Conservation (phyloP, 92 coral and sea anemone species). For the Porites lobata region DNA sequence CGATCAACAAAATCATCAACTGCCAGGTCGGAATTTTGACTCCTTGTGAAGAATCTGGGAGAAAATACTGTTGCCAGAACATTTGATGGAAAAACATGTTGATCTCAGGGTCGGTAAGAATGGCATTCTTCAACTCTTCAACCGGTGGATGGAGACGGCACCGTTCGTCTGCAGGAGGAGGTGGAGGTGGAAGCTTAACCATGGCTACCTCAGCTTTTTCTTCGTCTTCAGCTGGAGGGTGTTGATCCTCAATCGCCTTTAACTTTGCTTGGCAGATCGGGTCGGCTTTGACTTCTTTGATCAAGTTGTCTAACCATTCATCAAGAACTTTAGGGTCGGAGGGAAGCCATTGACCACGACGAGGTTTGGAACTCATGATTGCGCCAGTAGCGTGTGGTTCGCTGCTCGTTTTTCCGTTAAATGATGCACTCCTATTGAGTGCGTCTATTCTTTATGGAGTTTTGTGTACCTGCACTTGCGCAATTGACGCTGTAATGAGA, state of each 20-base stretch:
- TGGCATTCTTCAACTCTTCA: conserved; percentile 51
- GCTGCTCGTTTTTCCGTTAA: conserved; percentile 42
- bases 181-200: conserved; percentile 28
- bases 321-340: conserved; percentile 65
- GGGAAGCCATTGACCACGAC: conserved; percentile 73
- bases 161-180: conserved; percentile 14
- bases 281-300: conserved; percentile 48
- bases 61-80: conserved; percentile 73
- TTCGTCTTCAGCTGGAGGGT: conserved; percentile 60
- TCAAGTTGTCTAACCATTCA: conserved; percentile 71
- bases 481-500: conserved; percentile 29
- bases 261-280: conserved; percentile 43
- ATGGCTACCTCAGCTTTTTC: conserved; percentile 29
- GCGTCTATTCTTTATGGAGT: conserved; percentile 15
- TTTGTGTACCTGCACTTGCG: not conserved
- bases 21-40: conserved; percentile 63
- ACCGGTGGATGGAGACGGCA: conserved; percentile 66
- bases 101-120: conserved; percentile 70
- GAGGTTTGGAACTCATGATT: conserved; percentile 40
- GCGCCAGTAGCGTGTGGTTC: conserved; percentile 31
- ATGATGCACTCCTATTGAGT: conserved; percentile 12
- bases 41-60: conserved; percentile 52
- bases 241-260: conserved; percentile 27
- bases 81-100: conserved; percentile 82
- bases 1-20: conserved; percentile 60